Percentiles rank a stretch among this genome's conserved stretches.
phyloP scores from a whole-genome alignment of 2,888 invertebrate species.

The Callyntrura sp. region DNA sequence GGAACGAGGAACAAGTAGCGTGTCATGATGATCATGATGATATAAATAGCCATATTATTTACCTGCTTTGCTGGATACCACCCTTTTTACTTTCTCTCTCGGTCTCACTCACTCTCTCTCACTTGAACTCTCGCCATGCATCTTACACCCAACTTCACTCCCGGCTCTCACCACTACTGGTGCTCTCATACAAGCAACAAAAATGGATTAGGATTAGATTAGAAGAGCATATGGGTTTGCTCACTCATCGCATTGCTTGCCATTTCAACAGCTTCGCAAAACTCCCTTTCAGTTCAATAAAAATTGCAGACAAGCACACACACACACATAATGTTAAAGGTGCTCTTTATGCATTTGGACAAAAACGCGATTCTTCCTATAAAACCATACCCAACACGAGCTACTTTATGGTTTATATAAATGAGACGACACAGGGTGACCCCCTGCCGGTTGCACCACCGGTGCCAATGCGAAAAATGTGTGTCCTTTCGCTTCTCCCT shows the following conservation, averaged over 20 bases:
- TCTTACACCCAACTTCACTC: background rate
- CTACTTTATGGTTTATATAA: conserved; percentile 44
- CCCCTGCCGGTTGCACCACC: conserved; percentile 38
- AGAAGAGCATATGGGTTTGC: background rate
- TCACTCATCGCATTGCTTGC: background rate
- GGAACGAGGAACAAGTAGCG: background rate
- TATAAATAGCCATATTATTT: conserved; percentile 55
- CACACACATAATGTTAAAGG: background rate
- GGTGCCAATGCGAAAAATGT: conserved; percentile 47
- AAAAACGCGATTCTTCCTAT: background rate
- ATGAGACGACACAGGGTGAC: conserved; percentile 62
- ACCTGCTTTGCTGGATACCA: conserved; percentile 32
- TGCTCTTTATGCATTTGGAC: background rate
- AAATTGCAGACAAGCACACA: background rate
- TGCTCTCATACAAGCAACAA: background rate
- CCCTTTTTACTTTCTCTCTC: conserved; percentile 7
- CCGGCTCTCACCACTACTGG: background rate
- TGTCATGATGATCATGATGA: background rate
- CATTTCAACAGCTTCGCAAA: background rate
- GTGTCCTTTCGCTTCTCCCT: conserved; percentile 53
- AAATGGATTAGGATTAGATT: conserved; percentile 50
- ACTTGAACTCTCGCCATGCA: background rate
- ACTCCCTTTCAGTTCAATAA: background rate
- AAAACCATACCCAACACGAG: background rate
- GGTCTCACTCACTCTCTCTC: conserved; percentile 19